A percentile compares a stretch with the other conserved stretches of the same genome.
Evolutionary conservation across 2,797 vertebrate genomes (phyloP).

Genomic region (Halcyon smyrnensis): DNA sequence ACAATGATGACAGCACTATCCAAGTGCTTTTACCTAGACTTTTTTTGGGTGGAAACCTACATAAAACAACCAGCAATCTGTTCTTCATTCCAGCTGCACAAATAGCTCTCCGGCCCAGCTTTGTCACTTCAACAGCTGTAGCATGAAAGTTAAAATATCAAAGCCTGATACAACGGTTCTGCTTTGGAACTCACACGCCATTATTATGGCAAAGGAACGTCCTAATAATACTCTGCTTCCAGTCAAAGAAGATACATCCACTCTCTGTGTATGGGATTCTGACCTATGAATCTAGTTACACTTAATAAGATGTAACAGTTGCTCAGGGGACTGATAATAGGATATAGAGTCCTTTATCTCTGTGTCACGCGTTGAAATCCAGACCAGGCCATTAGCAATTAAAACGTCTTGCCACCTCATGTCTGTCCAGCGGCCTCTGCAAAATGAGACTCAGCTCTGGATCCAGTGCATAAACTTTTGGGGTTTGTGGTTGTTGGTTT

Average conservation of each 20-base stretch:
- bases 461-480: background rate
- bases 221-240: background rate
- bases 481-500: background rate
- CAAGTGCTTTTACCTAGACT: background rate
- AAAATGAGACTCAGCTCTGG: background rate
- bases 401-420: constrained; percentile 15
- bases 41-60: background rate
- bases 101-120: background rate
- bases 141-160: constrained; percentile 15
- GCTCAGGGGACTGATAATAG: constrained; percentile 44
- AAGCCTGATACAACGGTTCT: background rate
- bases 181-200: background rate
- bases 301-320: constrained; percentile 33
- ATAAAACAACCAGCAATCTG: background rate
- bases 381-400: constrained; percentile 45
- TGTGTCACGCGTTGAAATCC: constrained; percentile 5
- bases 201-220: background rate
- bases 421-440: background rate
- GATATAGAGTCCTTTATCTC: constrained; percentile 37
- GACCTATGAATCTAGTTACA: constrained; percentile 1
- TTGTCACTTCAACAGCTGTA: background rate
- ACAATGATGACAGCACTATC: background rate
- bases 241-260: background rate
- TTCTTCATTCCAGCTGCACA: background rate
- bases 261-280: background rate